phyloP scores from a whole-genome alignment of 92 coral and sea anemone species.

The Heteractis magnifica region DNA sequence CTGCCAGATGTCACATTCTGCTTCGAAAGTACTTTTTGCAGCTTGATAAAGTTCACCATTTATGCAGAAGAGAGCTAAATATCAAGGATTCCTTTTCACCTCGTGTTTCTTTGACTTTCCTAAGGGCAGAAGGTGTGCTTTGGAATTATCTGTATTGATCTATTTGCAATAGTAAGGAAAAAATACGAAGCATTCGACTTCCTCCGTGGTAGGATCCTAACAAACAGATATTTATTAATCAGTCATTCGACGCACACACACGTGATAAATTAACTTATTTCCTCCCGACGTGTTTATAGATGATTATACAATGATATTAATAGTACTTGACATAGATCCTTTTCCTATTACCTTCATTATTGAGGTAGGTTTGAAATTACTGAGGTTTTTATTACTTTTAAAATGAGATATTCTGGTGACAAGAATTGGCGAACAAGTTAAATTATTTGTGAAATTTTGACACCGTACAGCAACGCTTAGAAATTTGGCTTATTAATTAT shows the following conservation, averaged over 20 bases:
- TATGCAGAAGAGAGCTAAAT: no score
- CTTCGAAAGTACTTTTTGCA: no score
- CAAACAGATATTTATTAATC: constrained; percentile 3
- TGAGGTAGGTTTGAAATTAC: background rate
- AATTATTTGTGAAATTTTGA: background rate
- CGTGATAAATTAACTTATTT: constrained; percentile 9
- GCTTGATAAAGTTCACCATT: no score
- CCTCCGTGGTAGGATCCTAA: background rate
- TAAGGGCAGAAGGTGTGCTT: no score
- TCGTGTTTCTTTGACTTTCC: no score
- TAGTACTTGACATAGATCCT: background rate
- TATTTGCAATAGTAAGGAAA: no score
- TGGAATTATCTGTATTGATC: no score
- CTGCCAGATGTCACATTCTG: no score
- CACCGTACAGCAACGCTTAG: constrained; percentile 1
- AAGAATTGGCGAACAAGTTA: background rate
- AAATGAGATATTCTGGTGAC: background rate
- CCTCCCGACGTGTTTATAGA: background rate
- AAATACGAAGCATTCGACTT: background rate
- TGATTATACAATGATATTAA: background rate
- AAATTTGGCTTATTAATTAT: background rate
- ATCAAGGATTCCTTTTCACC: no score
- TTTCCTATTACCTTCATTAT: no score
- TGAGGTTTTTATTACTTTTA: background rate
- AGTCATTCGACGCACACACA: constrained; percentile 4